phyloP scores from a whole-genome alignment of 2,797 vertebrate genomes.

The Coracias cyanogaster region DNA sequence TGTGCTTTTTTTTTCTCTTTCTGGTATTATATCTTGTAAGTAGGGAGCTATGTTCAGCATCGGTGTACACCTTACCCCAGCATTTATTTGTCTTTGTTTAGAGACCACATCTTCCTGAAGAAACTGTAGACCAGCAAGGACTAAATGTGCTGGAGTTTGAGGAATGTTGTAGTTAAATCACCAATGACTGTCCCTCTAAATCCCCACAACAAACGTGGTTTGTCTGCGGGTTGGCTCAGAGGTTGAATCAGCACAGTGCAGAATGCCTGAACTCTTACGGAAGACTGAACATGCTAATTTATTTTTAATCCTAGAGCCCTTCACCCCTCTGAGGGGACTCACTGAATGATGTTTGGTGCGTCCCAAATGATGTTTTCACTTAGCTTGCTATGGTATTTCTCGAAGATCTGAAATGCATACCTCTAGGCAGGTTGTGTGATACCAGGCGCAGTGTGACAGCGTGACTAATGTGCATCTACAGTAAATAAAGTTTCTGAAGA shows the following conservation, averaged over 20 bases:
- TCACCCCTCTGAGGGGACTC: not conserved
- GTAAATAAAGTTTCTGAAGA: slow-evolving; percentile 30
- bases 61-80: not conserved
- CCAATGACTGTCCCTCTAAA: not conserved
- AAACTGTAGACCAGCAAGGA: not conserved
- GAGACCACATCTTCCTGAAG: not conserved
- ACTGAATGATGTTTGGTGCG: not conserved
- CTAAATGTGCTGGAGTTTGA: not conserved
- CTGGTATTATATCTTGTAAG: not conserved
- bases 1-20: not conserved
- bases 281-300: not conserved
- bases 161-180: not conserved
- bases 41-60: not conserved
- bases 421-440: not conserved
- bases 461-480: slow-evolving; percentile 1
- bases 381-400: not conserved
- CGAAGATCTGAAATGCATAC: not conserved
- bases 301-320: not conserved
- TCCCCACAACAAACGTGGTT: accelerated
- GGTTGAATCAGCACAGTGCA: not conserved
- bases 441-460: not conserved
- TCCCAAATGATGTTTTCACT: not conserved
- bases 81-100: not conserved
- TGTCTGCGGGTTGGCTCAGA: not conserved
- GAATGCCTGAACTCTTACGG: not conserved